These are phyloP conservation scores for Echinops telfairi DNA, from an alignment of 2,113 vertebrate species.

Conservation along the genomic window DNA sequence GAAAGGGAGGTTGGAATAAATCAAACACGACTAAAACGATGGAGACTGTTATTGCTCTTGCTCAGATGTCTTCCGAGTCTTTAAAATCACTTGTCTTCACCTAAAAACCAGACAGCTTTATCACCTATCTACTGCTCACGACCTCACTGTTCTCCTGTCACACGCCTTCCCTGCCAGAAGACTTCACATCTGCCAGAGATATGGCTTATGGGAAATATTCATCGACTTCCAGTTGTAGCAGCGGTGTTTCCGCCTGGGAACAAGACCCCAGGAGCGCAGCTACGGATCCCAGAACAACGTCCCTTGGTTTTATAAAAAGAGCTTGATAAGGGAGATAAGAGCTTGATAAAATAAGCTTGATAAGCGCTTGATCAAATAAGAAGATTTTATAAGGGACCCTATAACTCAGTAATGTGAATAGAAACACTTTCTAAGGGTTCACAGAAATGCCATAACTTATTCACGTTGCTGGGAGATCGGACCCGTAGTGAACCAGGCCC, in stretches of 20 bases:
- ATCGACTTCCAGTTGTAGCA: conserved; percentile 17
- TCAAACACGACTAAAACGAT: conserved; percentile 27
- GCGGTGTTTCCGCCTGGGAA: conserved; percentile 48
- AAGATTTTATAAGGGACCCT: neutral
- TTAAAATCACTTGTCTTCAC: conserved; percentile 56
- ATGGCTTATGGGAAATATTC: conserved; percentile 51
- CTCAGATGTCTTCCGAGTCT: conserved; percentile 16
- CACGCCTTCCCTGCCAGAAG: conserved; percentile 8
- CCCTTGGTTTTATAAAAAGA: conserved; percentile 57
- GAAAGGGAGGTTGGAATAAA: neutral
- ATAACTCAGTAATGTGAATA: neutral
- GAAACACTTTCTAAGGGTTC: conserved; percentile 42
- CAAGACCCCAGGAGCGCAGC: neutral
- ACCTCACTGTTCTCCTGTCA: neutral
- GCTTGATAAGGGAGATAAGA: neutral
- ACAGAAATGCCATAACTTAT: neutral
- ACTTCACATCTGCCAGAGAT: conserved; percentile 57
- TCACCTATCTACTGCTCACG: conserved; percentile 12
- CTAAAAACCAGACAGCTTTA: conserved; percentile 21
- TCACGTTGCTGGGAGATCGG: neutral
- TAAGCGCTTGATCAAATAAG: too few species aligned
- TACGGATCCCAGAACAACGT: conserved; percentile 39
- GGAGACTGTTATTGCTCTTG: neutral
- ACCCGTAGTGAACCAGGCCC: neutral
- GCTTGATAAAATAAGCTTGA: too few species aligned